Conservation (phyloP, 2,797 vertebrate genomes). For the Leptoclinus maculatus region DNA sequence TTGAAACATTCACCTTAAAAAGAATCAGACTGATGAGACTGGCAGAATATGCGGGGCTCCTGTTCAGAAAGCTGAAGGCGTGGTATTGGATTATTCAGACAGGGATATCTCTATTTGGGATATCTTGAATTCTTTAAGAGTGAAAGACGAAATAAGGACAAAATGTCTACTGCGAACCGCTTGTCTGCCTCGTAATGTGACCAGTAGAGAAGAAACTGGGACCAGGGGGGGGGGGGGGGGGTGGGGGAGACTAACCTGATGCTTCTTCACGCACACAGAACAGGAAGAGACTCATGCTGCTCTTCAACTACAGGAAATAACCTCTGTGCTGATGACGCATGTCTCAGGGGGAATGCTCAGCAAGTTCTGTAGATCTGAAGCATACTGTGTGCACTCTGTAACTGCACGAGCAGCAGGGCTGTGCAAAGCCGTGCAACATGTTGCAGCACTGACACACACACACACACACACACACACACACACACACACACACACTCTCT, state of each 20-base stretch:
- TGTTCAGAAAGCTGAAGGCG: neutral
- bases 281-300: constrained; percentile 78
- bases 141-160: neutral
- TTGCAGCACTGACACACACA: constrained; percentile 30
- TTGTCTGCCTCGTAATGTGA: constrained; percentile 27
- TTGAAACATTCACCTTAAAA: constrained; percentile 21
- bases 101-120: neutral
- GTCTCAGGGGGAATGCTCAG: constrained; percentile 74
- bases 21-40: neutral
- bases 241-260: constrained; percentile 39
- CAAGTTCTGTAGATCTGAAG: constrained; percentile 58
- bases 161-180: neutral
- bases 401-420: constrained; percentile 19
- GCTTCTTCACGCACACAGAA: constrained; percentile 64
- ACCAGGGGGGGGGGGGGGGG: constrained; percentile 10
- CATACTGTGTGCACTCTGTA: constrained; percentile 48
- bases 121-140: neutral
- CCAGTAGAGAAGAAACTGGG: constrained; percentile 21
- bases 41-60: neutral
- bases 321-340: constrained; percentile 76
- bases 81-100: neutral
- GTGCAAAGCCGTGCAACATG: constrained; percentile 52
- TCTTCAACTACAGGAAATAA: constrained; percentile 80
- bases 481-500: neutral
- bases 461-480: neutral